Conservation (phyloP, 2,888 invertebrate species). For the Fissipunctia ypsillon region DNA sequence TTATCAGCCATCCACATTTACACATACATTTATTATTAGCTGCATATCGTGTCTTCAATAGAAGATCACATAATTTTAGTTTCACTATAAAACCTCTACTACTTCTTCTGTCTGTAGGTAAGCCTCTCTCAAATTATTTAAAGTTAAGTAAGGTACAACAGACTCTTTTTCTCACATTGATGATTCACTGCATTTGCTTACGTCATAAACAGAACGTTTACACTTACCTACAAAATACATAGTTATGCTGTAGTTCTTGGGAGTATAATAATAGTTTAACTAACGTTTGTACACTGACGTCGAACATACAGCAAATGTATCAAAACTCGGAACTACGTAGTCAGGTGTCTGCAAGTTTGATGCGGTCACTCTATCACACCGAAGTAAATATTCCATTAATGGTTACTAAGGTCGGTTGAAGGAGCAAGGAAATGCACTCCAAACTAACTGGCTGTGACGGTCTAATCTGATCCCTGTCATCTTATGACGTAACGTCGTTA, state of each 20-base stretch:
- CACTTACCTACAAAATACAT: not conserved
- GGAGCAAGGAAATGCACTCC: conserved; percentile 79
- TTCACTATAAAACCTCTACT: not conserved
- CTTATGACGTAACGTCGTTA: conserved; percentile 72
- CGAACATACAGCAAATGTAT: conserved; percentile 35
- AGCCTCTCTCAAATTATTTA: not conserved
- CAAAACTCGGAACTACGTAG: conserved; percentile 36
- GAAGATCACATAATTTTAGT: not conserved
- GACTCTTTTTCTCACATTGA: not conserved
- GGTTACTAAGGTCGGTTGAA: conserved; percentile 54
- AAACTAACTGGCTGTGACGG: conserved; percentile 67
- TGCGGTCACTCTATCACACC: conserved; percentile 56
- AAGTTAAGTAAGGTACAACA: not conserved
- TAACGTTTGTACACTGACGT: conserved; percentile 6
- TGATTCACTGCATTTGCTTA: not conserved
- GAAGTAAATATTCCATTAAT: conserved; percentile 75
- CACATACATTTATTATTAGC: not conserved
- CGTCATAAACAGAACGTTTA: not conserved
- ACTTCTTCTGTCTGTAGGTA: not conserved
- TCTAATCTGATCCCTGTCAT: conserved; percentile 73
- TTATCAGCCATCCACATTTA: not conserved
- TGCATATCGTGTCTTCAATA: not conserved
- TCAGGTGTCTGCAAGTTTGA: conserved; percentile 44
- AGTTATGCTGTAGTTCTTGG: not conserved
- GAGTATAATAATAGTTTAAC: conserved; percentile 10